Evolutionary conservation across 2,888 invertebrate species (phyloP), one percentile per base, ranked within the genome.

Genomic region (Pristionchus arcanus): DNA sequence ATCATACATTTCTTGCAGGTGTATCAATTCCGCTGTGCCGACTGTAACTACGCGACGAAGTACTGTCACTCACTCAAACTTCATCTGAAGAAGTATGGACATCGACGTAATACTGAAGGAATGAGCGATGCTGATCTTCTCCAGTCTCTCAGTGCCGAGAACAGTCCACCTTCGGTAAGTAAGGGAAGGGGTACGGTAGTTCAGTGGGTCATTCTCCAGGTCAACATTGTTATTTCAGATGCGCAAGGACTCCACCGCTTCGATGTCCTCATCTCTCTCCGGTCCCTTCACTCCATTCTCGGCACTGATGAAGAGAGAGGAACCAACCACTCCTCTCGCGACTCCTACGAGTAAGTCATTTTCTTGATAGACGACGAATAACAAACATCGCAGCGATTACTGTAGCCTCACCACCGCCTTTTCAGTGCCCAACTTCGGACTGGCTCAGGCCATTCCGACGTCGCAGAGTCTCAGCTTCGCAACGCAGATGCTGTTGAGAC

Each of bases 1-100:
- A 49, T 42, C 66, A 9, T 59, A 34, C 28, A 59, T 66, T 42
- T 90, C 53, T n/a, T 49, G 74, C 63, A 83, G 87, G 34, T 77
- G 2, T 90, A 90, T n/a, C 92, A 94, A 87, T 95, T 98, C 95
- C 97, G 97, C 66, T 99, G 99, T 95, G 96, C 97, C 0, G 97
- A 98, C 95, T 99, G 99, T 95, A 97, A 97, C 90, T 99, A 99
- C 95, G 98, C 97, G 15, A 98, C 98, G 37, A 99, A 99, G 95
- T 99, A 99, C 95, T 98, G 98, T 94, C 99, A 99, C 96, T 98
- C 98, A 31, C 96, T 99, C 87, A 99, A 99, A 96, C 96, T 98
- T 42, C 99, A 99, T 95, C 96, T 99, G 74, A 96, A 98, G 71
- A 98, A 98, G 95, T 98, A 98, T 95, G 96, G 96, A 49, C 99